phyloP scores from a whole-genome alignment of 2,113 vertebrate genomes.

The Scytalopus superciliaris region DNA sequence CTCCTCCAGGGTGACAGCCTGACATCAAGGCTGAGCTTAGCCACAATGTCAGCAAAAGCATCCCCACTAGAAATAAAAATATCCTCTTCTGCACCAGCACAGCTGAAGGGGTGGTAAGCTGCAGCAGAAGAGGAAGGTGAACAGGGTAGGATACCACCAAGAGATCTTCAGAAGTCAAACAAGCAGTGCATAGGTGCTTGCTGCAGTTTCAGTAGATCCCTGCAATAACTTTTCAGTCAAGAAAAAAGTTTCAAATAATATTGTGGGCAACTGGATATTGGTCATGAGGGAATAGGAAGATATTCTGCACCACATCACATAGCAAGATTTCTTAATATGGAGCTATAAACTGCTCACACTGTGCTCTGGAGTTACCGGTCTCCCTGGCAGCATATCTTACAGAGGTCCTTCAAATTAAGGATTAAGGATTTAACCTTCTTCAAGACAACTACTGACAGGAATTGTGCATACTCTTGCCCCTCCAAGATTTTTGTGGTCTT shows the following conservation, averaged over 20 bases:
- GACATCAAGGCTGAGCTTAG: background rate
- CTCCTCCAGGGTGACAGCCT: background rate
- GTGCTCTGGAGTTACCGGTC: background rate
- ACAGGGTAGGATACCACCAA: background rate
- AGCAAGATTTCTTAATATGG: background rate
- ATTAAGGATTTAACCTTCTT: background rate
- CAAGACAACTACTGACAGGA: background rate
- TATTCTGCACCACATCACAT: background rate
- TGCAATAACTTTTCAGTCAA: background rate
- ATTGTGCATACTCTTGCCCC: background rate
- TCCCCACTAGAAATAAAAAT: background rate
- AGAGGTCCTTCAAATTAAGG: background rate
- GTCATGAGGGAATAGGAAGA: background rate
- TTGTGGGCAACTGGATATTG: background rate
- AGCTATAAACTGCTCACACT: background rate
- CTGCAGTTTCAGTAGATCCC: background rate
- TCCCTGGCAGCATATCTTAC: background rate
- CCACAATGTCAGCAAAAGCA: background rate
- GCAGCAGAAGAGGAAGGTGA: background rate
- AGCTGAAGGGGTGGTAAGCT: background rate
- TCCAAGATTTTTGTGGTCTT: background rate
- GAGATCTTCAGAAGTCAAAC: background rate
- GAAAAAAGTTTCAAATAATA: background rate
- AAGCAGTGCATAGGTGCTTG: background rate
- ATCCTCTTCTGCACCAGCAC: background rate